Evolutionary conservation across 2,797 vertebrate genomes (phyloP).

Genomic region (Melanotaenia nigrans): DNA sequence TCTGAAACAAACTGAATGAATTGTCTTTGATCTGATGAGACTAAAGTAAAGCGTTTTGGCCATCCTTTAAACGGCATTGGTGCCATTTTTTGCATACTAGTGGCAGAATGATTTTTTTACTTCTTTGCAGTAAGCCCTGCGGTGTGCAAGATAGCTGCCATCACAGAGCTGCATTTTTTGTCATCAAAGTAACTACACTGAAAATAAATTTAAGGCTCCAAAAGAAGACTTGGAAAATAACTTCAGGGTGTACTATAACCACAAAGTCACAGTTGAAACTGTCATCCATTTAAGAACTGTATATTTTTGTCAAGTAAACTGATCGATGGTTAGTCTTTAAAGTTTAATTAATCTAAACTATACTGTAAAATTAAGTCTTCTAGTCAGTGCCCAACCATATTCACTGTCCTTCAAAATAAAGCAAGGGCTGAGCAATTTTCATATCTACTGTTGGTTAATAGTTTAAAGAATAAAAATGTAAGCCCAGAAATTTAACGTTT

Average conservation of each 20-base stretch:
- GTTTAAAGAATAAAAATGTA: not conserved
- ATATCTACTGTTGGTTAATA: not conserved
- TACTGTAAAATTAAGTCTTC: not conserved
- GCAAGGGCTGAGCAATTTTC: not conserved
- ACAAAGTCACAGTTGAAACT: not conserved
- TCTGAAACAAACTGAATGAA: constrained; percentile 16
- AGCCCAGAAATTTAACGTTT: not conserved
- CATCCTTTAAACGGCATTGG: not conserved
- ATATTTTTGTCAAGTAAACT: not conserved
- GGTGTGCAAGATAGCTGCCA: not conserved
- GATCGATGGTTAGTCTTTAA: not conserved
- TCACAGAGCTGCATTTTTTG: not conserved
- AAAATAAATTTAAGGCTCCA: not conserved
- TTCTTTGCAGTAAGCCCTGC: not conserved
- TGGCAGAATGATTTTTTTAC: not conserved
- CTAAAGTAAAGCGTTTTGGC: not conserved
- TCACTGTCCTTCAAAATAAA: not conserved
- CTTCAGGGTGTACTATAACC: not conserved
- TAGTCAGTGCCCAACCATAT: not conserved
- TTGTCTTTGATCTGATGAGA: constrained; percentile 18
- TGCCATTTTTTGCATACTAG: not conserved
- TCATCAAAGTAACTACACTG: not conserved
- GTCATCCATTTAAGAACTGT: not conserved
- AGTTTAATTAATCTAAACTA: not conserved
- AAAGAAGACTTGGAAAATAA: constrained; percentile 3